Conservation (phyloP, 2,797 vertebrate genomes). For the Rhynchotus rufescens region DNA sequence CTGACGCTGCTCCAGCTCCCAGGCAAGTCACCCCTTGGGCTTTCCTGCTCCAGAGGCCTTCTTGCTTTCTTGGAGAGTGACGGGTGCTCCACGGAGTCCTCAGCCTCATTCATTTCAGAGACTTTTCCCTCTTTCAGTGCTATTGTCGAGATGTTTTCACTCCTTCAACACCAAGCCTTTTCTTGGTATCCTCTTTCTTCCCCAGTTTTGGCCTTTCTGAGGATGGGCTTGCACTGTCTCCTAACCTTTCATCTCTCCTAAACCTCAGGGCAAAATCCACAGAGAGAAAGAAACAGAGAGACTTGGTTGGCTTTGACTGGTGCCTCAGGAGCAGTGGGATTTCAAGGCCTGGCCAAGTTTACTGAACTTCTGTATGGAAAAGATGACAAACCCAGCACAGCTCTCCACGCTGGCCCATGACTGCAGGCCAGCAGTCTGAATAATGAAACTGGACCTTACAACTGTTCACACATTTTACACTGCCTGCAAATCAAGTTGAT, state of each 20-base stretch:
- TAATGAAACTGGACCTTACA: fast-evolving
- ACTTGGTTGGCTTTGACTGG: background rate
- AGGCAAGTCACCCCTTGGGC: background rate
- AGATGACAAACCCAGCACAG: background rate
- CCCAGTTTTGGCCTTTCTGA: background rate
- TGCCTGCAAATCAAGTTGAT: background rate
- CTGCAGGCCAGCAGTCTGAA: background rate
- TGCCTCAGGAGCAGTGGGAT: fast-evolving
- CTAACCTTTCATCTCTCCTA: background rate
- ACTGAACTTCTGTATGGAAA: background rate
- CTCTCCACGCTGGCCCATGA: background rate
- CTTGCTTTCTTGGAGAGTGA: background rate
- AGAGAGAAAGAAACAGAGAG: background rate
- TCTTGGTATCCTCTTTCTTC: background rate
- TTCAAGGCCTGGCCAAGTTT: background rate
- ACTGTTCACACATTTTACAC: background rate
- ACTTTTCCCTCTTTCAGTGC: background rate
- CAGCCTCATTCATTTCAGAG: background rate
- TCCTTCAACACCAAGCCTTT: background rate
- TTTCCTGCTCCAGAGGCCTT: background rate
- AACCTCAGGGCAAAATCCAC: background rate
- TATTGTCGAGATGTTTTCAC: background rate
- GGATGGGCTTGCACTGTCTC: background rate
- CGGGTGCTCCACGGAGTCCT: background rate
- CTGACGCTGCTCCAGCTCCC: background rate